These are phyloP conservation scores for Pseudobourletiella spinata DNA, from an alignment of 1,140 invertebrate genomes.

Conservation along the genomic window DNA sequence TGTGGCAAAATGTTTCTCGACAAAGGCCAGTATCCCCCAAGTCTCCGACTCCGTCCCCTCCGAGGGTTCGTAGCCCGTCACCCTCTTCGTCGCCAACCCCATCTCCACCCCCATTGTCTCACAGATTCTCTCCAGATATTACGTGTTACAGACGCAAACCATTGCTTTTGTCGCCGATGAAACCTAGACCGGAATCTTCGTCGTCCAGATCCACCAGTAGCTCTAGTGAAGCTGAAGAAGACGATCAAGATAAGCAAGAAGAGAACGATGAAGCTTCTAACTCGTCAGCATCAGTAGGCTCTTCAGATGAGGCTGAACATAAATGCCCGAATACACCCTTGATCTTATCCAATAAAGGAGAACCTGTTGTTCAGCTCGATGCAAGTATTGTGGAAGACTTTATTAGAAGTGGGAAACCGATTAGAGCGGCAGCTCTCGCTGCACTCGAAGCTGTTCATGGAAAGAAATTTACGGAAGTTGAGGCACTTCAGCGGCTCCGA, in stretches of 20 bases:
- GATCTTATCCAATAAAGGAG: not conserved
- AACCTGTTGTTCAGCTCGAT: not conserved
- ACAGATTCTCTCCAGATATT: conserved; percentile 2
- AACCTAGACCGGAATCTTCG: not conserved
- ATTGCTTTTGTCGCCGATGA: not conserved
- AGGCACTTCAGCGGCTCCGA: not conserved
- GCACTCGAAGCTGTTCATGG: conserved; percentile 7
- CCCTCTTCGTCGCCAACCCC: too few relatives aligned
- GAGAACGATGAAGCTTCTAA: not conserved
- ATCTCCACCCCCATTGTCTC: not conserved
- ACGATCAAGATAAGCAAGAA: not conserved
- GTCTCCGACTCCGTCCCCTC: not conserved
- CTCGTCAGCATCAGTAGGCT: not conserved
- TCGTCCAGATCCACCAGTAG: not conserved
- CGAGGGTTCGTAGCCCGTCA: not conserved
- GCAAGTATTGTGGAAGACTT: not conserved
- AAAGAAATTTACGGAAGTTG: not conserved
- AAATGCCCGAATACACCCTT: not conserved
- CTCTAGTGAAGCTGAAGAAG: not conserved
- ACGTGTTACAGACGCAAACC: not conserved
- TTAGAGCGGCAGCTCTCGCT: conserved; percentile 1
- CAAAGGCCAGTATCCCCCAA: not conserved
- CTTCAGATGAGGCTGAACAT: not conserved
- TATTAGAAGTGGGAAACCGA: conserved; percentile 1
- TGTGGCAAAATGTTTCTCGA: not conserved